Base-by-base conservation (phyloP, 2,797 vertebrate genomes). In the Lacerta agilis region DNA sequence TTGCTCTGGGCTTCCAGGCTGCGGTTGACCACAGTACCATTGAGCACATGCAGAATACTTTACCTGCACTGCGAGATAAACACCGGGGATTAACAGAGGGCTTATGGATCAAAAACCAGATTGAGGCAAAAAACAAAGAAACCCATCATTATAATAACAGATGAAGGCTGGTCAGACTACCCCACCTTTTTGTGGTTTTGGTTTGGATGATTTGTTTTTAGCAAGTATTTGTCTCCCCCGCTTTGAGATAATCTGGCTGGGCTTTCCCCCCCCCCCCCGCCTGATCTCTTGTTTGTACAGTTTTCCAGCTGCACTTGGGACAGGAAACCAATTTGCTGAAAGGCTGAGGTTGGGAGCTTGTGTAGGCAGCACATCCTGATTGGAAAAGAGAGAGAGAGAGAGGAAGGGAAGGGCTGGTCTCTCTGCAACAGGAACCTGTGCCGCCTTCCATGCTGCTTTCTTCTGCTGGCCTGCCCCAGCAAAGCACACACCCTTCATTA, bases 311-410 rank as follows among this genome's bases (percentile, higher is more conserved):
- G 45, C 36, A 18, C 43, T 58, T 29, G 81, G 20, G 6, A 61
- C 66, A 79, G 81, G 29, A 79, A 79, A 79, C 55, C 43, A 43
- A 55, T 72, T 58, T 55, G 66, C 87, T 88, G 36, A 43, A 73
- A 33, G 79, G 36, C 15, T 77, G 41, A 83, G 58, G 15, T 64
- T 77, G 58, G 33, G 17, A 55, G 80, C 43, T 4, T 25, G 27
- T 87, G 9, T 83, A 29, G 61, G 79, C n/a, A 78, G n/a, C 80
- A 83, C 58, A 79, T 58, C 66, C 67, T 27, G 78, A 84, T 75
- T 73, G 27, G 72, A 17, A 73, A 18, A 38, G 33, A 38, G 15
- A 33, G 67, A 6, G 67, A 6, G 43, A 13, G 41, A 79, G 64
- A 38, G 71, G 73, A 87, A 88, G 45, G 45, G 82, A 78, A 84